A percentile compares a stretch with the other conserved stretches of the same genome.
phyloP scores from a whole-genome alignment of 2,113 vertebrate species.

The Scytalopus superciliaris region DNA sequence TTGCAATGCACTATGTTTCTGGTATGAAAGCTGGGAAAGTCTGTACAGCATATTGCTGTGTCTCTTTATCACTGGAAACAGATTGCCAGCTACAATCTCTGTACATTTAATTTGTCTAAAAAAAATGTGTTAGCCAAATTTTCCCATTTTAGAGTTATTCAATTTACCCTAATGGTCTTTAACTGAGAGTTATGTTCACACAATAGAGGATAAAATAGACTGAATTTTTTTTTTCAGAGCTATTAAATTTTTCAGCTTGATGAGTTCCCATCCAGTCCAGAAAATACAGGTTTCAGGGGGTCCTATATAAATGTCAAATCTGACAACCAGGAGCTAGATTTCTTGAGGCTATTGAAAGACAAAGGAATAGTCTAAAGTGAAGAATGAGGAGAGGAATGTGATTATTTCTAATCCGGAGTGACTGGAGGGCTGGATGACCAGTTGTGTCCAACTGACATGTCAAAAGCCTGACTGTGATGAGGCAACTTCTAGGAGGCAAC shows the following conservation, averaged over 20 bases:
- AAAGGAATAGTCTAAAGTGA: constrained; percentile 1
- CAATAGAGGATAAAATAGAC: constrained; percentile 55
- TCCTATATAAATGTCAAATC: background rate
- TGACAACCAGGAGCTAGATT: background rate
- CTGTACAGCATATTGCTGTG: background rate
- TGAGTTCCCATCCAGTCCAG: background rate
- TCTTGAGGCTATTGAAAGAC: constrained; percentile 4
- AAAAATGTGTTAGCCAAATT: constrained; percentile 59
- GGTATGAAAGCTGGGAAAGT: background rate
- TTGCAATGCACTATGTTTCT: background rate
- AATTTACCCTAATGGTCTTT: constrained; percentile 77
- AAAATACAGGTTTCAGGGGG: background rate
- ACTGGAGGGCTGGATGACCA: background rate
- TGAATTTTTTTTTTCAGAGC: constrained; percentile 41
- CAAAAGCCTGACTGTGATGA: background rate
- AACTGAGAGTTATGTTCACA: constrained; percentile 72
- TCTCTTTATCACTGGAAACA: constrained; percentile 29
- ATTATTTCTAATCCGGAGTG: background rate
- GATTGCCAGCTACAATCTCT: constrained; percentile 25
- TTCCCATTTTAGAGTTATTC: constrained; percentile 62
- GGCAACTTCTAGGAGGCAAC: background rate
- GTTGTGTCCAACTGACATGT: background rate
- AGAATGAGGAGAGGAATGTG: background rate
- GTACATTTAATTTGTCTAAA: constrained; percentile 61
- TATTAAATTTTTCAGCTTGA: constrained; percentile 54